phyloP scores from a whole-genome alignment of 2,113 vertebrate species.

The Gadus macrocephalus region DNA sequence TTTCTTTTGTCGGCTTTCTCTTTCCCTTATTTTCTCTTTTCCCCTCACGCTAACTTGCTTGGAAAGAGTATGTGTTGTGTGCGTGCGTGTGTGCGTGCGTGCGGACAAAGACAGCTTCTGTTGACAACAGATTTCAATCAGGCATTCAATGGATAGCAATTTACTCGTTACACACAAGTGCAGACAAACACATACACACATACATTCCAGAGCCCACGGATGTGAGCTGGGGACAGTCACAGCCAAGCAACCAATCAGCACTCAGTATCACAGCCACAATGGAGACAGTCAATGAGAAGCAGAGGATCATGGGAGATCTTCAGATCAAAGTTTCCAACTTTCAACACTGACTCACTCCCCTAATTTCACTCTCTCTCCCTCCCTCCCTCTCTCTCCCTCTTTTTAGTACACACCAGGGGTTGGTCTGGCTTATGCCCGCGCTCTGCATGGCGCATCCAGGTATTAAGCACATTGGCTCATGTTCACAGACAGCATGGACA shows the following conservation, averaged over 20 bases:
- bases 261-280: conserved; percentile 36
- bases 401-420: too few species aligned
- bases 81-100: conserved; percentile 30
- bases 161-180: conserved; percentile 57
- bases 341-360: conserved; percentile 3
- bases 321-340: conserved; percentile 48
- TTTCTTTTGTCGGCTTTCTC: background rate
- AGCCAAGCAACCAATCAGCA: conserved; percentile 43
- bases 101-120: conserved; percentile 63
- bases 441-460: too few species aligned
- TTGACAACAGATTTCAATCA: conserved; percentile 63
- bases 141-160: conserved; percentile 57
- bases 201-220: conserved; percentile 23
- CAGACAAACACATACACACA: background rate
- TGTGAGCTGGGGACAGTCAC: conserved; percentile 55
- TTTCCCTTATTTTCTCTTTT: background rate
- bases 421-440: too few species aligned
- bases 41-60: conserved; percentile 30
- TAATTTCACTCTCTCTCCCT: conserved; percentile 6
- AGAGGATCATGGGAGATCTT: conserved; percentile 50
- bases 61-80: conserved; percentile 41
- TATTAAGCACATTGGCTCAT: too few species aligned
- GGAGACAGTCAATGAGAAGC: conserved; percentile 55
- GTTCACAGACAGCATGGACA: too few species aligned
- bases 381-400: conserved; percentile 13